Evolutionary conservation across 2,888 invertebrate species (phyloP).

Genomic region (Elegia similella): DNA sequence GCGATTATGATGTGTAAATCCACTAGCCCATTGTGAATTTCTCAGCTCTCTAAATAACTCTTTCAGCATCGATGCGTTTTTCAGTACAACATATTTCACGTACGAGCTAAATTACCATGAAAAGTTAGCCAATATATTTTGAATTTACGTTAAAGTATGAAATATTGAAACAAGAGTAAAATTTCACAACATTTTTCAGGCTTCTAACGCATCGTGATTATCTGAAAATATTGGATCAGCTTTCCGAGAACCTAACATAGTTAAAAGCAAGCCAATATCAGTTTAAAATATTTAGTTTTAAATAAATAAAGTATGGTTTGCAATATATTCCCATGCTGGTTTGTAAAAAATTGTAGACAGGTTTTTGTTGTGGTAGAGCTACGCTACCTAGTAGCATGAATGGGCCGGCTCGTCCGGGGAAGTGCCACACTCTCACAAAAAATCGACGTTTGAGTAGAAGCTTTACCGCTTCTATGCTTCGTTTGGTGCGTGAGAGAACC

Average conservation of each 20-base stretch:
- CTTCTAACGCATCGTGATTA: conserved; percentile 28
- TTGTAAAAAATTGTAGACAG: too few relatives aligned
- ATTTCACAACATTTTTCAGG: not conserved
- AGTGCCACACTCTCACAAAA: too few relatives aligned
- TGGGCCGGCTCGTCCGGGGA: too few relatives aligned
- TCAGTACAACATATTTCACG: not conserved
- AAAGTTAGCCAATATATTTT: not conserved
- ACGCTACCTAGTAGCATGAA: too few relatives aligned
- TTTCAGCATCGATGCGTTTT: not conserved
- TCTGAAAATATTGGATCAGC: conserved; percentile 17
- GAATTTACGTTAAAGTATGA: not conserved
- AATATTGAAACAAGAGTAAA: not conserved
- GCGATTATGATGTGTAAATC: too few relatives aligned
- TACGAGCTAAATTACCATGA: not conserved
- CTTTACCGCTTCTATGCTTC: too few relatives aligned
- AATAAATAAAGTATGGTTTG: not conserved
- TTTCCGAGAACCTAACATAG: not conserved
- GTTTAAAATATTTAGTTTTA: not conserved
- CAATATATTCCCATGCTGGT: too few relatives aligned
- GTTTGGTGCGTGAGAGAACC: too few relatives aligned
- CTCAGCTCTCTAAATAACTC: not conserved
- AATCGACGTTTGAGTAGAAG: too few relatives aligned
- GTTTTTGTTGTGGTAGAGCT: too few relatives aligned
- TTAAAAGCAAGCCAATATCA: not conserved
- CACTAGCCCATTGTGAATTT: too few relatives aligned